Evolutionary conservation across 2,797 vertebrate genomes (phyloP).

Genomic region (Rhinichthys osculus): DNA sequence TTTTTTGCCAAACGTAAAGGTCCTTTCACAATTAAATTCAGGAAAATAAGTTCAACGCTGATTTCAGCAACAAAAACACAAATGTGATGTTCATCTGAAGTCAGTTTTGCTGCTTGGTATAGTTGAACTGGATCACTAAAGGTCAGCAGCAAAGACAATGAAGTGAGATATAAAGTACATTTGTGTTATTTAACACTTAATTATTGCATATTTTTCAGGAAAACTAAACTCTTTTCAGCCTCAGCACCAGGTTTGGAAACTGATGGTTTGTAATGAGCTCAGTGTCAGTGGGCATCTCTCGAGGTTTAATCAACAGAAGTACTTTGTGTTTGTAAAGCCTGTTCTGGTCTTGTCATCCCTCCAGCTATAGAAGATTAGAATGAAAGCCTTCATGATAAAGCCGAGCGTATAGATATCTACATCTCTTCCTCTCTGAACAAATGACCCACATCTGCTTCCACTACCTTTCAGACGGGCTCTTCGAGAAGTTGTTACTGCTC

Average conservation of each 20-base stretch:
- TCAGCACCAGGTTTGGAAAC: neutral
- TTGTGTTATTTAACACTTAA: neutral
- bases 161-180: neutral
- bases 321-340: constrained; percentile 56
- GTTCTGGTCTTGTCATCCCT: constrained; percentile 63
- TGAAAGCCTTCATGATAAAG: constrained; percentile 68
- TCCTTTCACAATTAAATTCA: no score
- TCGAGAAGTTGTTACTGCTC: constrained; percentile 43
- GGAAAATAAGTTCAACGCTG: no score
- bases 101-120: neutral
- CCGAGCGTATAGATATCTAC: constrained; percentile 62
- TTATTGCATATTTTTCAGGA: neutral
- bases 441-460: constrained; percentile 70
- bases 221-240: neutral
- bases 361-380: constrained; percentile 70
- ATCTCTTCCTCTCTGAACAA: constrained; percentile 64
- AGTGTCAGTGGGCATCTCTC: constrained; percentile 38
- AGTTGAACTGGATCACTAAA: neutral
- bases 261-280: constrained; percentile 15
- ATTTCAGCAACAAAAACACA: no score
- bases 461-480: constrained; percentile 47
- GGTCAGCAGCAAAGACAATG: neutral
- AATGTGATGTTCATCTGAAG: no score
- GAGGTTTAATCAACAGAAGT: constrained; percentile 55
- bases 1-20: no score